Evolutionary conservation across 2,888 invertebrate species (phyloP).

Genomic region (Phyto melanocephala): DNA sequence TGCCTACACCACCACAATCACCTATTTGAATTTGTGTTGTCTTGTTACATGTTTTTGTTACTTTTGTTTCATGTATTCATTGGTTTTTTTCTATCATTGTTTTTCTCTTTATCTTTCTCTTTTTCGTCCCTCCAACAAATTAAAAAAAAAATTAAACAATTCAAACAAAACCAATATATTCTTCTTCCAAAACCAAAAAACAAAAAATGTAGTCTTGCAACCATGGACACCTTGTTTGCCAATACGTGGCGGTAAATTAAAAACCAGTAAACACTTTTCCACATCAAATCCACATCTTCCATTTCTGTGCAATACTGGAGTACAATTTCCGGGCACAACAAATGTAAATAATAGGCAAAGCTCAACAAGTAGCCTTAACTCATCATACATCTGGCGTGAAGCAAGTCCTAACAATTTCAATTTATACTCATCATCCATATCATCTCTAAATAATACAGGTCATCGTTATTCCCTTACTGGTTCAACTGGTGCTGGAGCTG

Average conservation of each 20-base stretch:
- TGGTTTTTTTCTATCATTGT: conserved; percentile 66
- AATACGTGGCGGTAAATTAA: conserved; percentile 79
- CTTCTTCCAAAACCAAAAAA: conserved; percentile 12
- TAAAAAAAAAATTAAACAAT: conserved; percentile 18
- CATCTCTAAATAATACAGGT: conserved; percentile 72
- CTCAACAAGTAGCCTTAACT: conserved; percentile 77
- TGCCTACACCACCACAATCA: conserved; percentile 30
- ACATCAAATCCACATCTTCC: conserved; percentile 79
- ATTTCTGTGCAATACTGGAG: conserved; percentile 73
- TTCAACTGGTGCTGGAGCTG: conserved; percentile 38
- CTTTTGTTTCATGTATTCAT: conserved; percentile 53
- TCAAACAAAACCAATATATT: conserved; percentile 39
- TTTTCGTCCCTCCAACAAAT: conserved; percentile 63
- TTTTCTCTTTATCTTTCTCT: conserved; percentile 64
- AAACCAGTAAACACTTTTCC: conserved; percentile 79
- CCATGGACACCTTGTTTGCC: conserved; percentile 79
- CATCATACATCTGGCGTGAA: conserved; percentile 79
- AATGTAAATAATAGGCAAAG: conserved; percentile 71
- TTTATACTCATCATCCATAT: conserved; percentile 78
- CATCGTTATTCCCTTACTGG: conserved; percentile 67
- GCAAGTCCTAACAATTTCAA: conserved; percentile 79
- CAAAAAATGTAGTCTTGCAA: conserved; percentile 75
- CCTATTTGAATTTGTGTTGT: conserved; percentile 60
- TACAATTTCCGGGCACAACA: conserved; percentile 64
- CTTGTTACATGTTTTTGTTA: conserved; percentile 56